These are phyloP conservation scores for Acronicta psi DNA, from an alignment of 2,888 invertebrate species.

Conservation along the genomic window DNA sequence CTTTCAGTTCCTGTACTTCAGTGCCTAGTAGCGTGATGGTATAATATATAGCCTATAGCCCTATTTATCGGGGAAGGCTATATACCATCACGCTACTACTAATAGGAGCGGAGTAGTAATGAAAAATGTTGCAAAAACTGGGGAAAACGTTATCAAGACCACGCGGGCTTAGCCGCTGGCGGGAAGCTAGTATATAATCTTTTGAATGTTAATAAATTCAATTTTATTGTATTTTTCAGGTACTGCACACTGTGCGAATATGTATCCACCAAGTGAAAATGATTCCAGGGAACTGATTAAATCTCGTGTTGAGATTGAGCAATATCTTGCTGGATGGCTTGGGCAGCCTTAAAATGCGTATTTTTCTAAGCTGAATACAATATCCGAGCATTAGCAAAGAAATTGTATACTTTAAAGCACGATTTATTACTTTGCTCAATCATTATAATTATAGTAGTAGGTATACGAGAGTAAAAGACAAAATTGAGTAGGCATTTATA, in stretches of 20 bases:
- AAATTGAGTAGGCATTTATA: slow-evolving; percentile 17
- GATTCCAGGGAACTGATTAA: slow-evolving; percentile 91
- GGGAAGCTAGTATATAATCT: too few relatives aligned
- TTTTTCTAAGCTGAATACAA: slow-evolving; percentile 38
- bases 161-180: too few relatives aligned
- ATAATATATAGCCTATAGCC: too few relatives aligned
- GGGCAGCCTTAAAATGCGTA: slow-evolving; percentile 43
- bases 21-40: too few relatives aligned
- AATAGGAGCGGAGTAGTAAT: too few relatives aligned
- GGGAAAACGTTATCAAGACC: too few relatives aligned
- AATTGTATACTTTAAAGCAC: slow-evolving; percentile 20
- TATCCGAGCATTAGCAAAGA: slow-evolving; percentile 24
- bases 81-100: too few relatives aligned
- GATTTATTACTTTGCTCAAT: slow-evolving; percentile 18
- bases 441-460: slow-evolving; percentile 6
- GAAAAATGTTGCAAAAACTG: too few relatives aligned
- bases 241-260: slow-evolving; percentile 98
- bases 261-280: slow-evolving; percentile 93
- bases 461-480: slow-evolving; percentile 28
- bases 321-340: slow-evolving; percentile 89
- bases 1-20: too few relatives aligned
- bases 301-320: slow-evolving; percentile 91
- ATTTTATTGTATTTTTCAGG: slow-evolving; percentile 85
- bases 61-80: too few relatives aligned
- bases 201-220: neutral